phyloP scores from a whole-genome alignment of 2,113 vertebrate genomes.

The Apteryx mantelli region DNA sequence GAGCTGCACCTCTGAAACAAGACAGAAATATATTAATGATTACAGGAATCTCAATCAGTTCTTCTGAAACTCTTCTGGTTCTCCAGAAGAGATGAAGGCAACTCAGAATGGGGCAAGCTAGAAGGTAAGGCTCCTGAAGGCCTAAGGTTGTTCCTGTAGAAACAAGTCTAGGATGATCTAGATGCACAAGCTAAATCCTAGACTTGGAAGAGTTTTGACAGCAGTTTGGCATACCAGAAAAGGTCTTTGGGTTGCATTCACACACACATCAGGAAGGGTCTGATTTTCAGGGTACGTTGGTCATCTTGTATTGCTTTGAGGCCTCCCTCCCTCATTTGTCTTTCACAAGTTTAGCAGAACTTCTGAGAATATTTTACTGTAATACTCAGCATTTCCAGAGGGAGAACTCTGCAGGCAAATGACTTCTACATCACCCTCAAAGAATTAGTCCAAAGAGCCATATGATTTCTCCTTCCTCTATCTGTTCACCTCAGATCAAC shows the following conservation, averaged over 20 bases:
- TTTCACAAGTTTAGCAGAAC: not conserved
- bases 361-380: not conserved
- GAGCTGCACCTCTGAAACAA: not conserved
- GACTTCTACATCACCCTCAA: not conserved
- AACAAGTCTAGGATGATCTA: not conserved
- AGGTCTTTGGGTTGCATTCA: not conserved
- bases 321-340: not conserved
- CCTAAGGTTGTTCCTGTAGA: not conserved
- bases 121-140: not conserved
- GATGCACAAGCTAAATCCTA: not conserved
- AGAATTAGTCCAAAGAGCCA: not conserved
- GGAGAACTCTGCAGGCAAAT: not conserved
- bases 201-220: not conserved
- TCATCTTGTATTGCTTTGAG: not conserved
- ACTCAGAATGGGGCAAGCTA: not conserved
- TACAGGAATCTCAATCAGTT: not conserved
- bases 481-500: conserved; percentile 2
- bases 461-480: not conserved
- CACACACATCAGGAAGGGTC: not conserved
- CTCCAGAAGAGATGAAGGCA: not conserved
- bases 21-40: not conserved
- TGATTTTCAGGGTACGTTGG: not conserved
- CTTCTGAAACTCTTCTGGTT: not conserved
- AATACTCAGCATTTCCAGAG: not conserved
- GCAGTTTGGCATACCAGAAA: not conserved